Conservation (phyloP, 1,140 invertebrate genomes). For the Drosophila jambulina region DNA sequence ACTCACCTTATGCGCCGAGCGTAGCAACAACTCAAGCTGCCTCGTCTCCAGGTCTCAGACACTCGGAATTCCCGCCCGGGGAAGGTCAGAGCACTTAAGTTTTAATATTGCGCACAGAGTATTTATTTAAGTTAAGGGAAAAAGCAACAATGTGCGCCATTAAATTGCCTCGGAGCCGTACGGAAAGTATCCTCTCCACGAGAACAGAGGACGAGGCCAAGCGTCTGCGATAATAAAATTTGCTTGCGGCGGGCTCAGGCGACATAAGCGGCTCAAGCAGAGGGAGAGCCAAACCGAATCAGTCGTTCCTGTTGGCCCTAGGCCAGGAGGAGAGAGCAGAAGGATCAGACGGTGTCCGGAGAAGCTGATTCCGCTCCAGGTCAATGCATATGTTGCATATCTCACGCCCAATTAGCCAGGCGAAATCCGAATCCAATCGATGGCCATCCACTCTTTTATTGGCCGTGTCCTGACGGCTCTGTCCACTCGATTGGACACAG, state of each 20-base stretch:
- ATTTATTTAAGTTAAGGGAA: constrained; percentile 64
- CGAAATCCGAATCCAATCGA: constrained; percentile 1
- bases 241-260: constrained; percentile 54
- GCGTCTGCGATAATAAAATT: constrained; percentile 63
- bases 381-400: constrained; percentile 21
- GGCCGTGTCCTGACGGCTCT: not conserved
- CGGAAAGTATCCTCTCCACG: constrained; percentile 1
- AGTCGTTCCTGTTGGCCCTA: not conserved
- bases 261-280: constrained; percentile 63
- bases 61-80: constrained; percentile 5
- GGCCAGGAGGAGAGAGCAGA: no score
- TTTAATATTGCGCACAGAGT: constrained; percentile 63
- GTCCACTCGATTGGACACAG: not conserved
- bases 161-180: constrained; percentile 38
- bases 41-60: not conserved
- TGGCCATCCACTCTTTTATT: constrained; percentile 20
- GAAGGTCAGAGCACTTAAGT: constrained; percentile 68
- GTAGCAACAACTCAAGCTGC: constrained; percentile 8
- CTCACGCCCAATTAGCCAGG: constrained; percentile 34
- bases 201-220: constrained; percentile 4
- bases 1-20: constrained; percentile 5
- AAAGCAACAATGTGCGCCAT: constrained; percentile 62
- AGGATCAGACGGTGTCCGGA: not conserved
- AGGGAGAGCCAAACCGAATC: not conserved
- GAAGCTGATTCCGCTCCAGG: not conserved